A percentile compares a stretch with the other conserved stretches of the same genome.
Evolutionary conservation across 1,140 invertebrate genomes (phyloP).

Genomic region (Stenopsyche tienmushanensis): DNA sequence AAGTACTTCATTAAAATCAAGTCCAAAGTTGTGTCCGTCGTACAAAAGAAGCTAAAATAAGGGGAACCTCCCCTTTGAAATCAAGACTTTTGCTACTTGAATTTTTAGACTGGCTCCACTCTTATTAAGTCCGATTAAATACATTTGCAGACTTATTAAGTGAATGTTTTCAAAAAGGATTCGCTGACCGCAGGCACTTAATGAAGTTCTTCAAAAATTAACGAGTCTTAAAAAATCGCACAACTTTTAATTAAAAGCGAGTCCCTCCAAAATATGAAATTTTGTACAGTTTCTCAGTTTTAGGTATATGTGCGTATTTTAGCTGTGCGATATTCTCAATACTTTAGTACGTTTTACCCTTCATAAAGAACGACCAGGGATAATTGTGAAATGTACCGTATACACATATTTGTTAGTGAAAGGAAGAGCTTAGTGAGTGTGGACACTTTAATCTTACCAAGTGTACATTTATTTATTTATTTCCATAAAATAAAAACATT

Average conservation of each 20-base stretch:
- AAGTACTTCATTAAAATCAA: slow-evolving; percentile 15
- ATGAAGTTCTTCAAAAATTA: slow-evolving; percentile 14
- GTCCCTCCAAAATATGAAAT: too few relatives aligned
- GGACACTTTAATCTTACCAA: not conserved
- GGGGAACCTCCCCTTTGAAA: slow-evolving; percentile 9
- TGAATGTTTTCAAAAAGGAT: not conserved
- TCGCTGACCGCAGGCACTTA: slow-evolving; percentile 34
- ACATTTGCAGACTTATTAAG: slow-evolving; percentile 3
- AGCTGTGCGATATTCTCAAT: too few relatives aligned
- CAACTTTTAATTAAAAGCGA: slow-evolving; percentile 34
- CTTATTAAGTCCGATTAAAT: slow-evolving; percentile 7
- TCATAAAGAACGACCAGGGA: not conserved
- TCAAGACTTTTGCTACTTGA: not conserved
- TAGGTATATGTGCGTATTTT: too few relatives aligned
- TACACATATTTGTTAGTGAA: not conserved
- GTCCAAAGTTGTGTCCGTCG: slow-evolving; percentile 11
- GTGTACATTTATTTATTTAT: too few relatives aligned
- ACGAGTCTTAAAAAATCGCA: slow-evolving; percentile 16
- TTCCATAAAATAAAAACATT: too few relatives aligned
- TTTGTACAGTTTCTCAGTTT: too few relatives aligned
- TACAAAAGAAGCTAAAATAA: slow-evolving; percentile 15
- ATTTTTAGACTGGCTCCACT: slow-evolving; percentile 7
- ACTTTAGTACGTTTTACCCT: not conserved
- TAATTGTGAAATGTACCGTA: not conserved
- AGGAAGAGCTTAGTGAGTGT: not conserved